Evolutionary conservation across 2,797 vertebrate species (phyloP).

Genomic region (Centroberyx gerrardi): DNA sequence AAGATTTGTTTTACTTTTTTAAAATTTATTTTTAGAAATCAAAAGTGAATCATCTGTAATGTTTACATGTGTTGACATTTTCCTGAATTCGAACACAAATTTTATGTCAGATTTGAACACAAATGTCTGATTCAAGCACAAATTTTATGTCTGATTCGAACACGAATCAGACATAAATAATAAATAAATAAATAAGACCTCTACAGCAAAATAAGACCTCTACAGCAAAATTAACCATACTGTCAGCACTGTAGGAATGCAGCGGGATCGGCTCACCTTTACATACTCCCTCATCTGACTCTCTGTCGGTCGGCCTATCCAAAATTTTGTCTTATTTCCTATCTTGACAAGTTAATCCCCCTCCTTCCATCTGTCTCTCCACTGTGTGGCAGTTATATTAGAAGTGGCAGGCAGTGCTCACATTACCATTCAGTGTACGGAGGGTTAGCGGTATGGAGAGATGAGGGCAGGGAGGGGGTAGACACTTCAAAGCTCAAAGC

Average conservation of each 20-base stretch:
- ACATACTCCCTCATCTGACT: conserved; percentile 30
- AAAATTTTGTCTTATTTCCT: conserved; percentile 35
- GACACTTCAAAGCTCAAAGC: conserved; percentile 71
- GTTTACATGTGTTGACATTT: too few species aligned
- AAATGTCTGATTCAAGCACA: too few species aligned
- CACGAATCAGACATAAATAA: neutral
- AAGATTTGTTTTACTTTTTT: too few species aligned
- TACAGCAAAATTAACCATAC: conserved; percentile 29
- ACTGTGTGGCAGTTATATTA: conserved; percentile 41
- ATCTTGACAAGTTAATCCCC: conserved; percentile 33
- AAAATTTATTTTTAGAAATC: too few species aligned
- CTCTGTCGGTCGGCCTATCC: conserved; percentile 9
- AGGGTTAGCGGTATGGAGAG: conserved; percentile 26
- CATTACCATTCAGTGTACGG: conserved; percentile 53
- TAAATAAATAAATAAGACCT: conserved; percentile 1
- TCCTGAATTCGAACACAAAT: too few species aligned
- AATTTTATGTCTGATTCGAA: too few species aligned
- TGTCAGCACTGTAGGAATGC: conserved; percentile 8
- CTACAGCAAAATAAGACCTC: conserved; percentile 31
- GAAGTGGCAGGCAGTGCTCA: conserved; percentile 41
- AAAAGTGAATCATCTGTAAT: too few species aligned
- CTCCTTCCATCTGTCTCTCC: conserved; percentile 17
- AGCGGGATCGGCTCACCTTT: conserved; percentile 19
- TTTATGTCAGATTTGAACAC: too few species aligned
- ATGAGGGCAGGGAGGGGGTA: conserved; percentile 20